Evolutionary conservation across 2,797 vertebrate species (phyloP).

Genomic region (Channa striata): DNA sequence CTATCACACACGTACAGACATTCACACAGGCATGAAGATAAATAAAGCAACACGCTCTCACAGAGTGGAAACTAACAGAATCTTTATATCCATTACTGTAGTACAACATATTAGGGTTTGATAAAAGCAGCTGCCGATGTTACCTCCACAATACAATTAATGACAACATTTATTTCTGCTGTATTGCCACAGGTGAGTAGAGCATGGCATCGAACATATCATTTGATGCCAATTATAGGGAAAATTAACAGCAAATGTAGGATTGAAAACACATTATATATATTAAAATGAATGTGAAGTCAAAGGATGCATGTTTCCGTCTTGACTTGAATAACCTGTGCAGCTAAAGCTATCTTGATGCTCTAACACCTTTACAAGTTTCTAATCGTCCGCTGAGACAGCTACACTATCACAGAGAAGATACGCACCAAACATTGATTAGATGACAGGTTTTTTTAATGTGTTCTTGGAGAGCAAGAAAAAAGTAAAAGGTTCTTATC

Average conservation of each 20-base stretch:
- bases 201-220: not conserved
- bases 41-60: not conserved
- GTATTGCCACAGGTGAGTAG: too few relatives aligned
- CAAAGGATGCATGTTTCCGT: not conserved
- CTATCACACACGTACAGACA: slow-evolving; percentile 22
- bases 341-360: not conserved
- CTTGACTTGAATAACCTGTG: not conserved
- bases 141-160: not conserved
- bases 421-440: too few relatives aligned
- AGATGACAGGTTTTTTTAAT: not conserved
- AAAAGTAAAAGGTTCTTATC: not conserved
- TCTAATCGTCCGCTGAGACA: not conserved
- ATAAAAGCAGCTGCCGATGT: not conserved
- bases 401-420: not conserved
- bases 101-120: not conserved
- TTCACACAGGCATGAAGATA: slow-evolving; percentile 9
- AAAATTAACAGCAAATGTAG: not conserved
- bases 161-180: too few relatives aligned
- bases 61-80: not conserved
- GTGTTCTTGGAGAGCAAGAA: too few relatives aligned
- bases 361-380: not conserved
- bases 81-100: not conserved
- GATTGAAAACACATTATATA: not conserved
- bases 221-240: not conserved
- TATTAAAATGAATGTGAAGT: not conserved